Evolutionary conservation across 2,888 invertebrate species (phyloP), one percentile per base, ranked within the genome.

Genomic region (Urechis unicinctus): DNA sequence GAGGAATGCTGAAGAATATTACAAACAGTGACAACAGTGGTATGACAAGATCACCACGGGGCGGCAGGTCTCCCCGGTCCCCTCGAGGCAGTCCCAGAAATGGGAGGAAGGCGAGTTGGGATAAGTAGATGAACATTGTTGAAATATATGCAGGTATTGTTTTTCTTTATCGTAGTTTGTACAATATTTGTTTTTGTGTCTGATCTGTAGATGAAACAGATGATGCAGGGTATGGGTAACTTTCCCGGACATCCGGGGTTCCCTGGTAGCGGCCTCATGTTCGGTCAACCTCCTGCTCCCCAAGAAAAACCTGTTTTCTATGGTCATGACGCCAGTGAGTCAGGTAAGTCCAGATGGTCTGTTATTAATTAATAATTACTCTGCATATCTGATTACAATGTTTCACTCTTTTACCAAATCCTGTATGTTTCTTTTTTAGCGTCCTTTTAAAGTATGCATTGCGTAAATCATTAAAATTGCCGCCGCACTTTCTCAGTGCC

Each of bases 311-410:
- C 56, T 52, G 45, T 64, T 9, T 71, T 68, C 59, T 68, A 67
- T 63, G 72, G 94, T 0, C 94, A 95, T 81, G 94, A 94, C 80
- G 91, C 91, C 13, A 89, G 89, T 75, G 81, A 92, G 48, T 91
- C 90, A 80, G 74, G 84, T 84, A 71, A 67, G 76, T 68, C 58
- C 21, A 56, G 59, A 21, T 21, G 6, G 45, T 24, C n/a, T 17
- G 45, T 44, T 17, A 6, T 24, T 28, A 26, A 26, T 24, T n/a
- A 4, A 47, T 47, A 5, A n/a, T 2, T 5, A n/a, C 47, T 6
- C n/a, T 50, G 5, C 42, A 24, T 28, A 9, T 21, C 48, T n/a
- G n/a, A n/a, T n/a, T n/a, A n/a, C n/a, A n/a, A n/a, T n/a, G n/a
- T n/a, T n/a, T n/a, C n/a, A n/a, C n/a, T n/a, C n/a, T n/a, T n/a